These are phyloP conservation scores for Mesocentrotus franciscanus DNA, from an alignment of 53 echinoderm and acorn worm species.

Conservation along the genomic window DNA sequence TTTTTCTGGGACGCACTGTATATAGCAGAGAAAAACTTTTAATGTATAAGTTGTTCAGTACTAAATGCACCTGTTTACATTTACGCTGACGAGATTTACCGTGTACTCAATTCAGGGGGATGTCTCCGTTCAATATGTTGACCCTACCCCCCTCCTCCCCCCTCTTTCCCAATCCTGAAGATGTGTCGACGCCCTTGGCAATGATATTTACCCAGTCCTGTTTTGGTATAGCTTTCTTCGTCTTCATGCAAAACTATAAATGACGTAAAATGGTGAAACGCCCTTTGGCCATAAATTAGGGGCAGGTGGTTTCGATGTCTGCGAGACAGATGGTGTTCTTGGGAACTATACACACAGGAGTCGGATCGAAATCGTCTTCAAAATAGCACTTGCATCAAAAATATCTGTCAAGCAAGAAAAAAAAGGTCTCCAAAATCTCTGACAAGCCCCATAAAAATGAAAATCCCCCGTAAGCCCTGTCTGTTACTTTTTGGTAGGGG, in stretches of 20 bases:
- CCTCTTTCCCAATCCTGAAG: not conserved
- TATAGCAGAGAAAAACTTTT: not conserved
- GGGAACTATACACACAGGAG: not conserved
- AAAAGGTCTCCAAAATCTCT: too few relatives aligned
- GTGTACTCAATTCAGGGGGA: not conserved
- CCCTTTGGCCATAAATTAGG: not conserved
- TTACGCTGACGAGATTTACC: not conserved
- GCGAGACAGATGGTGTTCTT: not conserved
- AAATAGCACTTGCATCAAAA: not conserved
- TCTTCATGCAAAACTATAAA: not conserved
- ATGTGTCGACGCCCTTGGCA: not conserved
- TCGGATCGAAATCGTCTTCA: not conserved
- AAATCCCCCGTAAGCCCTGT: too few relatives aligned
- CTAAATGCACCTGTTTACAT: not conserved
- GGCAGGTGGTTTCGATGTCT: slow-evolving; percentile 13
- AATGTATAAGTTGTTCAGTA: not conserved
- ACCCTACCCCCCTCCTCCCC: not conserved
- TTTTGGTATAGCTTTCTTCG: not conserved
- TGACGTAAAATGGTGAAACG: not conserved
- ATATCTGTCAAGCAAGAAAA: not conserved
- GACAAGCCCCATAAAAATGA: too few relatives aligned
- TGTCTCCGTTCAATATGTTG: not conserved
- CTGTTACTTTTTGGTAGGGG: too few relatives aligned
- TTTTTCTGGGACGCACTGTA: not conserved
- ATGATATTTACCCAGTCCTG: not conserved